phyloP scores from a whole-genome alignment of 2,113 vertebrate species.

The Plotosus lineatus region DNA sequence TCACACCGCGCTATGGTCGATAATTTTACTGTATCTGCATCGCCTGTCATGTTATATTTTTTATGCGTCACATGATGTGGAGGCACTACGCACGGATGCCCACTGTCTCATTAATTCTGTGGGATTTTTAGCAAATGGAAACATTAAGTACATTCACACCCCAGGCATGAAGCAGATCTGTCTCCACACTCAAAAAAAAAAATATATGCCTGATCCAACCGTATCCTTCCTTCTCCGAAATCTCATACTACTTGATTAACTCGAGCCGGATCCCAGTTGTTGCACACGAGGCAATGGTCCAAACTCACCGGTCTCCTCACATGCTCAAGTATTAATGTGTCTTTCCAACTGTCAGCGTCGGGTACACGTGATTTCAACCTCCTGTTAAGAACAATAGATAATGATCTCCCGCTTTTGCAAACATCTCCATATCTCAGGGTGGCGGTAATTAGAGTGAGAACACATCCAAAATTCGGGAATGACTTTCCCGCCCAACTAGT shows the following conservation, averaged over 20 bases:
- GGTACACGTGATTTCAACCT: neutral
- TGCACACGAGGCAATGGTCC: neutral
- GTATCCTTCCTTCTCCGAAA: neutral
- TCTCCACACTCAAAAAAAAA: neutral
- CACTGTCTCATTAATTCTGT: neutral
- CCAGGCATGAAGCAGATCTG: neutral
- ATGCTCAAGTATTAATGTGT: neutral
- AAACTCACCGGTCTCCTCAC: neutral
- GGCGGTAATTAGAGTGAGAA: neutral
- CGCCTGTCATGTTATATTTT: conserved; percentile 14
- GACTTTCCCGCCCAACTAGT: neutral
- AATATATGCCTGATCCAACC: neutral
- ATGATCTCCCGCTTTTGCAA: neutral
- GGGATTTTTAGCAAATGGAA: neutral
- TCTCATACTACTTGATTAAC: neutral
- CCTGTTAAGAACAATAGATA: conserved; percentile 2
- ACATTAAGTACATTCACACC: neutral
- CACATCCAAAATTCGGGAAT: neutral
- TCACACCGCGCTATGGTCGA: neutral
- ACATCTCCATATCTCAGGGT: neutral
- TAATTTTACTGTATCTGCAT: conserved; percentile 15
- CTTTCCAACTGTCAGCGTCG: neutral
- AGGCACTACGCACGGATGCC: neutral
- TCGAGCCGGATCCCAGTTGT: neutral
- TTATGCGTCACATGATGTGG: neutral